Evolutionary conservation across 2,888 invertebrate genomes (phyloP), one percentile per base, ranked within the genome.

Genomic region (Oxystoma pomonae): DNA sequence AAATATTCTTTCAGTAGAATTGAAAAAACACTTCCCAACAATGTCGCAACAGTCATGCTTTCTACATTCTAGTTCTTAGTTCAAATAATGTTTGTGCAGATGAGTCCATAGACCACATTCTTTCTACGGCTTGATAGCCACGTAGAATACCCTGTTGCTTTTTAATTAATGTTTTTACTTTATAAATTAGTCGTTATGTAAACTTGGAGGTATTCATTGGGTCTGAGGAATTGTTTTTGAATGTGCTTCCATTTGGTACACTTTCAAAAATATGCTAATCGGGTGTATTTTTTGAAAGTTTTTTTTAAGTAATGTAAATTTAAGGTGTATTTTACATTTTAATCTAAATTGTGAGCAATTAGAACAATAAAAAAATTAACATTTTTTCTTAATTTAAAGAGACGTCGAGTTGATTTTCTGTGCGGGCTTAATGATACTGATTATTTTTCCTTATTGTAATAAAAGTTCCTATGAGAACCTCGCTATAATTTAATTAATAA

Each of bases 401-500:
- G n/a, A n/a, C n/a, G n/a, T n/a, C 35, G 35, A 3, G 35, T 12
- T 35, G 35, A 35, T 35, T 35, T 35, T 35, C 35, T 35, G 35
- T 35, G 35, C 35, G 35, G 35, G 5, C 35, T 19, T 53, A 53
- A 53, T 53, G 53, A 53, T 53, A 19, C 17, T 19, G 19, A 53
- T 53, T 53, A 53, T 53, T 53, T 53, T 17, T 53, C 19, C n/a
- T 53, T 53, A 19, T 53, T 53, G 19, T 53, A 17, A 53, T 16
- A 53, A 53, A 53, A 53, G 16, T 53, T 53, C 53, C 53, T 53
- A 19, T 53, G 53, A 19, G 53, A 53, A 53, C 19, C 17, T 53
- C 19, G n/a, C 53, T 19, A 53, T 53, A 16, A 53, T 53, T 17
- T 17, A 53, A 53, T 17, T 53, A 57, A 65, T 58, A 62, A 65